These are phyloP conservation scores for Camarhynchus parvulus DNA, from an alignment of 2,113 vertebrate species.

Conservation along the genomic window DNA sequence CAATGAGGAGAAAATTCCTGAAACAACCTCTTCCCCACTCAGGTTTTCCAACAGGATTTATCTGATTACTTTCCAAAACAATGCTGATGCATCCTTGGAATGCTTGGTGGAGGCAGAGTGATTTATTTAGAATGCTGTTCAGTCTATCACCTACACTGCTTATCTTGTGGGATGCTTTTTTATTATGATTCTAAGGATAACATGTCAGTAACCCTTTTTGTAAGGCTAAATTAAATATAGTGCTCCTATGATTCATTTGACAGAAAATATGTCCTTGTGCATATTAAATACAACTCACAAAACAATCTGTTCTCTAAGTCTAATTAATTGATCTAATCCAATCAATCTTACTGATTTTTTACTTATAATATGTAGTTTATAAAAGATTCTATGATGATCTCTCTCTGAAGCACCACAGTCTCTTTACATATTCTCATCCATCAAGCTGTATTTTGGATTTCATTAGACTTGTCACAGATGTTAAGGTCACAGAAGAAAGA, in stretches of 20 bases:
- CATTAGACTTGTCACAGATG: background rate
- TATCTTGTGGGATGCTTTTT: background rate
- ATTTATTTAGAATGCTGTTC: background rate
- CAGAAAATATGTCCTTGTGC: background rate
- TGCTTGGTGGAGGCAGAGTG: background rate
- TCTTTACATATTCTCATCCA: background rate
- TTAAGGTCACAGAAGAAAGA: background rate
- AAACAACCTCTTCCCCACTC: background rate
- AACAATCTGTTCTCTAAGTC: background rate
- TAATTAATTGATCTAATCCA: constrained; percentile 18
- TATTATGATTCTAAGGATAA: background rate
- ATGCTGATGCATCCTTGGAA: background rate
- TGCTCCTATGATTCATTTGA: background rate
- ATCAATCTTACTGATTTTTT: background rate
- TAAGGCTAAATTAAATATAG: constrained; percentile 41
- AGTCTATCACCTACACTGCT: background rate
- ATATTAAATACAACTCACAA: constrained; percentile 15
- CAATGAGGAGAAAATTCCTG: background rate
- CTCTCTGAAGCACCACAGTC: background rate
- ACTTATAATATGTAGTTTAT: background rate
- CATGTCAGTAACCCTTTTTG: background rate
- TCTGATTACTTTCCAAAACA: background rate
- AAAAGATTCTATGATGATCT: background rate
- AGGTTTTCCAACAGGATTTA: background rate
- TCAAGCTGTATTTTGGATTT: background rate